These are phyloP conservation scores for Etheostoma spectabile DNA, from an alignment of 2,113 vertebrate genomes.

Conservation along the genomic window DNA sequence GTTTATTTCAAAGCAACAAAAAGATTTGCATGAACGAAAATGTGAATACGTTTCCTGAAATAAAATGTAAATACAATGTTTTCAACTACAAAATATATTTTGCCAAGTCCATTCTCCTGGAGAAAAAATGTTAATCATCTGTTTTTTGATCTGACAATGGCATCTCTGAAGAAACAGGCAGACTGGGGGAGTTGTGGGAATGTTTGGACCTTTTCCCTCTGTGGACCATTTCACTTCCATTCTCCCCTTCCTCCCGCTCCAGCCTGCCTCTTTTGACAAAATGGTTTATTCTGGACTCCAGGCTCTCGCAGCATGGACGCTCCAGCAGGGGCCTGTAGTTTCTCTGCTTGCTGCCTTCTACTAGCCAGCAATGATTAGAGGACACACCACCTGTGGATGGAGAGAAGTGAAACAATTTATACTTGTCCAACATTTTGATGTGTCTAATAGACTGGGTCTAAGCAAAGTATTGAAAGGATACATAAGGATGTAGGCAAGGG, in stretches of 20 bases:
- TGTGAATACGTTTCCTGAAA: neutral
- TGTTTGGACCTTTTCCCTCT: slow-evolving; percentile 70
- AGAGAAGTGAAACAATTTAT: neutral
- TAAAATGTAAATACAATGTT: neutral
- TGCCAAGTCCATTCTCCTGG: slow-evolving; percentile 1
- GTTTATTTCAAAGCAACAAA: slow-evolving; percentile 60
- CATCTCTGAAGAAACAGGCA: neutral
- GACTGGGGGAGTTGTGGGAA: slow-evolving; percentile 49
- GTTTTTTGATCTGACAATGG: slow-evolving; percentile 1
- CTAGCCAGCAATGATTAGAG: slow-evolving; percentile 79
- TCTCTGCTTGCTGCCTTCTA: slow-evolving; percentile 90
- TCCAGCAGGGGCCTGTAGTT: slow-evolving; percentile 90
- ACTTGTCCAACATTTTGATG: neutral
- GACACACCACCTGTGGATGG: slow-evolving; percentile 60
- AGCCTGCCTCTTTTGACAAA: slow-evolving; percentile 91
- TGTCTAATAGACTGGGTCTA: neutral
- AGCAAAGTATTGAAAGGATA: neutral
- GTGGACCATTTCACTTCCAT: slow-evolving; percentile 69
- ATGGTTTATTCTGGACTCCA: slow-evolving; percentile 92
- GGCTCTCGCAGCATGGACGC: slow-evolving; percentile 90
- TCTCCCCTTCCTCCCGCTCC: slow-evolving; percentile 79
- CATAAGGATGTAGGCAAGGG: too few relatives aligned
- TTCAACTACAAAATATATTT: neutral
- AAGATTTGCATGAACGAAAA: neutral
- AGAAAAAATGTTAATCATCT: slow-evolving; percentile 17